phyloP scores from a whole-genome alignment of 2,797 vertebrate genomes.

The Staurois parvus region DNA sequence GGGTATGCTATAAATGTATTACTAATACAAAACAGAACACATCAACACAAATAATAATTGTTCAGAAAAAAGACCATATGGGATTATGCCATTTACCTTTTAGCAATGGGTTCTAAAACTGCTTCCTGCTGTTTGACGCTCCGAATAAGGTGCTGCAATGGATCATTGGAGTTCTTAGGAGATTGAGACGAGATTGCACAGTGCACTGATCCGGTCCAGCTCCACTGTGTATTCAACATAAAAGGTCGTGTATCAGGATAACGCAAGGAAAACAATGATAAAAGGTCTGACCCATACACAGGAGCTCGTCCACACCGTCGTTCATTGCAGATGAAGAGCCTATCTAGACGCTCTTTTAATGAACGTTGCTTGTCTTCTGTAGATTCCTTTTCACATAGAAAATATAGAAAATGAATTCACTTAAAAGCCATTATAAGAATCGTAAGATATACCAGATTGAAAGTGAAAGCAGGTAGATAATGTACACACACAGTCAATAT shows the following conservation, averaged over 20 bases:
- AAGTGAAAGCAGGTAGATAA: not conserved
- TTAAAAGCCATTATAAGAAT: not conserved
- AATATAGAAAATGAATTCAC: not conserved
- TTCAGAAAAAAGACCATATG: not conserved
- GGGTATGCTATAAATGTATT: too few species aligned
- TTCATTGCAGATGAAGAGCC: constrained; percentile 86
- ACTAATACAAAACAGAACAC: too few species aligned
- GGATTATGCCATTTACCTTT: constrained; percentile 77
- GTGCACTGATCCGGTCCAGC: constrained; percentile 83
- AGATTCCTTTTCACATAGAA: constrained; percentile 73
- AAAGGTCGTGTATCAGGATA: constrained; percentile 50
- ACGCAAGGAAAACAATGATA: constrained; percentile 79
- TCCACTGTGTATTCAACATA: constrained; percentile 75
- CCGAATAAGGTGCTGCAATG: constrained; percentile 76
- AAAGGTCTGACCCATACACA: constrained; percentile 87
- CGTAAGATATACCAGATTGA: not conserved
- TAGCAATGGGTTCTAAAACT: constrained; percentile 75
- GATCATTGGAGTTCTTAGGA: constrained; percentile 69
- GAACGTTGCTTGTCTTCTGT: constrained; percentile 84
- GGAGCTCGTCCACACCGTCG: constrained; percentile 85
- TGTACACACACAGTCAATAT: not conserved
- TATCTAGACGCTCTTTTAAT: constrained; percentile 85
- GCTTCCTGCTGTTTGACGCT: constrained; percentile 74
- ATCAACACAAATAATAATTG: too few species aligned
- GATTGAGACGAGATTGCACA: constrained; percentile 74